These are phyloP conservation scores for Scomberomorus guttatus DNA, from an alignment of 2,797 vertebrate genomes.

Conservation along the genomic window DNA sequence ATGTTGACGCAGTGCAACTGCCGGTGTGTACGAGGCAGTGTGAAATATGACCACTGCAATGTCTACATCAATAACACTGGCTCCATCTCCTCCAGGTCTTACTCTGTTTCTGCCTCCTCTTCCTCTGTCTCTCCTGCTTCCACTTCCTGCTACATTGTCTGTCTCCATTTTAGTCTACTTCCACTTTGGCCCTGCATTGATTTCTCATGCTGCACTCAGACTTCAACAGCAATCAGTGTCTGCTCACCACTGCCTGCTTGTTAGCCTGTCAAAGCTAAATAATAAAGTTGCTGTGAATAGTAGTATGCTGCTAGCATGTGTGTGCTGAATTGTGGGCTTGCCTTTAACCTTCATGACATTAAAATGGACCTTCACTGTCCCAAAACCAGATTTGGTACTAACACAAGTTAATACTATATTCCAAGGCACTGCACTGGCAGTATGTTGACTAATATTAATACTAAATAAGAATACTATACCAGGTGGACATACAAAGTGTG, in stretches of 20 bases:
- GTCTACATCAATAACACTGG: constrained; percentile 46
- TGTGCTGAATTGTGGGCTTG: not conserved
- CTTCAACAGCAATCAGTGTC: not conserved
- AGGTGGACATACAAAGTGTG: too few relatives aligned
- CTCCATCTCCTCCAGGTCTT: constrained; percentile 11
- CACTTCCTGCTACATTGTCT: not conserved
- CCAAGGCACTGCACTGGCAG: too few relatives aligned
- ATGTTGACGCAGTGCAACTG: constrained; percentile 51
- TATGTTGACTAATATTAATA: too few relatives aligned
- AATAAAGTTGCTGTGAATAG: not conserved
- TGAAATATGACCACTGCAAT: constrained; percentile 73
- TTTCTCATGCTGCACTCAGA: constrained; percentile 12
- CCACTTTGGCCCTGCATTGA: constrained; percentile 8
- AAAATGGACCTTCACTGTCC: not conserved
- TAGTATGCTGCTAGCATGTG: not conserved
- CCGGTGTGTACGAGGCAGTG: constrained; percentile 3
- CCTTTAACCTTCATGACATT: not conserved
- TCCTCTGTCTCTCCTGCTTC: constrained; percentile 4
- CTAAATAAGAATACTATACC: too few relatives aligned
- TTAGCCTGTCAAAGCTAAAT: not conserved
- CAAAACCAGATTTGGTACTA: too few relatives aligned
- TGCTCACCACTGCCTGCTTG: not conserved
- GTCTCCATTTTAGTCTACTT: not conserved
- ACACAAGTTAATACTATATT: too few relatives aligned
- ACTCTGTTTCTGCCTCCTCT: not conserved